These are phyloP conservation scores for Microcebus tavaratra DNA, from an alignment of 2,113 vertebrate genomes.

Conservation along the genomic window DNA sequence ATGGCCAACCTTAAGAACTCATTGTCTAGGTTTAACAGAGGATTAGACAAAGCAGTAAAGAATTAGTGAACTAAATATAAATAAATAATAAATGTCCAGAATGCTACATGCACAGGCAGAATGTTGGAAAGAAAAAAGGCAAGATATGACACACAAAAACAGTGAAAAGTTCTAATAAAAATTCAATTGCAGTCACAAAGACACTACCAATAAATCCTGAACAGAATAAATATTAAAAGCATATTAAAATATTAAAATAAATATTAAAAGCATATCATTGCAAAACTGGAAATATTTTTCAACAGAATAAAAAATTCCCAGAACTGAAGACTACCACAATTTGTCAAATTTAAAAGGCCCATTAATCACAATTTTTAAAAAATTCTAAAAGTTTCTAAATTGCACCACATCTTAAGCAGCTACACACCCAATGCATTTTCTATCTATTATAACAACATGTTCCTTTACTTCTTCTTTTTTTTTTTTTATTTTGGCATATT, in stretches of 20 bases:
- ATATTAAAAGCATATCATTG: not conserved
- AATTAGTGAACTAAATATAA: not conserved
- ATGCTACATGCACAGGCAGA: not conserved
- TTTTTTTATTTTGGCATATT: too few relatives aligned
- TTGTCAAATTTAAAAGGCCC: not conserved
- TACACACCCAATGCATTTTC: not conserved
- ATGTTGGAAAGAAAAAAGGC: not conserved
- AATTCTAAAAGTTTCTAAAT: not conserved
- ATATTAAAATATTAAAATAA: not conserved
- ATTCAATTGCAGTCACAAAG: not conserved
- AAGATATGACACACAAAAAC: not conserved
- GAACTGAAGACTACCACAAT: not conserved
- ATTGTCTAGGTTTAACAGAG: not conserved
- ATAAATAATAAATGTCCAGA: not conserved
- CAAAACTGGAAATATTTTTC: not conserved
- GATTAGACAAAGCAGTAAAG: not conserved
- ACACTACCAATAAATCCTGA: not conserved
- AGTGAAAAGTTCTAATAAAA: not conserved
- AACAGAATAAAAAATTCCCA: not conserved
- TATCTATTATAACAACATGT: not conserved
- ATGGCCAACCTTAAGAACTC: constrained; percentile 20
- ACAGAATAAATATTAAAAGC: not conserved
- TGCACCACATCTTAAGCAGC: not conserved
- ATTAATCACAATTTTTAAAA: not conserved
- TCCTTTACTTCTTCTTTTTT: not conserved